phyloP scores from a whole-genome alignment of 2,888 invertebrate genomes.

The Crioceris asparagi region DNA sequence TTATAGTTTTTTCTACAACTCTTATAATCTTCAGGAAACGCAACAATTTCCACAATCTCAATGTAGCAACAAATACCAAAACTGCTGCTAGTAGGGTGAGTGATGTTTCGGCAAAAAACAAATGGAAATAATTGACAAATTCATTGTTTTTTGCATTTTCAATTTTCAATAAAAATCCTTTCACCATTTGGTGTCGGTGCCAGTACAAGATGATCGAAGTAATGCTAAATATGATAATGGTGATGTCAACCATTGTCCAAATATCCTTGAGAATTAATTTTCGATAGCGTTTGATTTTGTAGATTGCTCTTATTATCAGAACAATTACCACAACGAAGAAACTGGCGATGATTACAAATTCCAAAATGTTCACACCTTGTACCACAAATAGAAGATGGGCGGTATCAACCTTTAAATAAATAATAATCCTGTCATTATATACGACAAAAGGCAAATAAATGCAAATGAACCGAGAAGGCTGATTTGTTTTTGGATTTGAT shows the following conservation, averaged over 20 bases:
- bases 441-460: too few relatives aligned
- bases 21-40: slow-evolving; percentile 25
- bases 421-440: too few relatives aligned
- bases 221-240: slow-evolving; percentile 22
- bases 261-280: slow-evolving; percentile 17
- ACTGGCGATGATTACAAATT: slow-evolving; percentile 15
- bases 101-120: slow-evolving; percentile 21
- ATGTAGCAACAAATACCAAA: slow-evolving; percentile 26
- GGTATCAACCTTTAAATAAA: slow-evolving; percentile 22
- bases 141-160: slow-evolving; percentile 24
- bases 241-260: slow-evolving; percentile 24
- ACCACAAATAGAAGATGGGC: slow-evolving; percentile 23
- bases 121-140: slow-evolving; percentile 26
- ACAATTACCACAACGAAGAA: slow-evolving; percentile 21
- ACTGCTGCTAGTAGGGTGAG: slow-evolving; percentile 21
- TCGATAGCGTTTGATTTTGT: slow-evolving; percentile 16
- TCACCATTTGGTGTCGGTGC: slow-evolving; percentile 15
- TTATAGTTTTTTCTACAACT: slow-evolving; percentile 26
- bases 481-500: too few relatives aligned
- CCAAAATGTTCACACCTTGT: too few relatives aligned
- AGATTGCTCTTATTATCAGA: slow-evolving; percentile 15
- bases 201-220: slow-evolving; percentile 19
- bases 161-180: slow-evolving; percentile 15
- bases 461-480: too few relatives aligned
- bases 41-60: slow-evolving; percentile 28